Percentiles rank a stretch among this genome's conserved stretches.
Evolutionary conservation across 2,113 vertebrate genomes (phyloP).

Genomic region (Passer montanus): DNA sequence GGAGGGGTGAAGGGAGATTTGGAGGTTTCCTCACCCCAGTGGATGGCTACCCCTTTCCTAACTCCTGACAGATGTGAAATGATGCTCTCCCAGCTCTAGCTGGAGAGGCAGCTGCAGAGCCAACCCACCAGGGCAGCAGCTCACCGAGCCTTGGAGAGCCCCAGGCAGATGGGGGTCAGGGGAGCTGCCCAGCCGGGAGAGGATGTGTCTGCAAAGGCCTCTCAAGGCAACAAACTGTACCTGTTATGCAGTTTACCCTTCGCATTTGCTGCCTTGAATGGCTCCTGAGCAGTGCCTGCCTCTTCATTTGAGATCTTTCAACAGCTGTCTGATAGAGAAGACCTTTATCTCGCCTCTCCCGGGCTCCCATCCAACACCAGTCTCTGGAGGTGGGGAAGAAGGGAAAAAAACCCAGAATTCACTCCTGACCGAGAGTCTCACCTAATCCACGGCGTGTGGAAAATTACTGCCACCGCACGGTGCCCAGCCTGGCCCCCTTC

Average conservation of each 20-base stretch:
- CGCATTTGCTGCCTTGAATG: not conserved
- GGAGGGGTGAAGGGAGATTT: not conserved
- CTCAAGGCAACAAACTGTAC: not conserved
- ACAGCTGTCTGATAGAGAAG: constrained; percentile 55
- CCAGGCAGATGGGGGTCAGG: not conserved
- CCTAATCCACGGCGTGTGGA: constrained; percentile 9
- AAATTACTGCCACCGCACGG: constrained; percentile 38
- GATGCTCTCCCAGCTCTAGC: not conserved
- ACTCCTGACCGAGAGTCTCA: constrained; percentile 14
- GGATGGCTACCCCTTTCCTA: not conserved
- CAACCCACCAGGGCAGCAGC: not conserved
- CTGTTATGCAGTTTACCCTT: constrained; percentile 18
- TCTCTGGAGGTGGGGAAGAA: constrained; percentile 26
- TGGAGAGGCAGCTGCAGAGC: not conserved
- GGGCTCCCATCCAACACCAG: not conserved
- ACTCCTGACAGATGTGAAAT: fast-evolving
- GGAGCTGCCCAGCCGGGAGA: not conserved
- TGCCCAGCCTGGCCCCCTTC: constrained; percentile 28
- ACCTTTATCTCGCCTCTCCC: constrained; percentile 45
- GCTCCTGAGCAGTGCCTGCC: not conserved
- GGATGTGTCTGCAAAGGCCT: not conserved
- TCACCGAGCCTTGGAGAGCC: fast-evolving
- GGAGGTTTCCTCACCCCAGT: not conserved
- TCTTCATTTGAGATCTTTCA: constrained; percentile 54
- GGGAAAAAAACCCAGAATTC: not conserved